Conservation (phyloP, 2,888 invertebrate genomes). For the Cremastinae sp. region DNA sequence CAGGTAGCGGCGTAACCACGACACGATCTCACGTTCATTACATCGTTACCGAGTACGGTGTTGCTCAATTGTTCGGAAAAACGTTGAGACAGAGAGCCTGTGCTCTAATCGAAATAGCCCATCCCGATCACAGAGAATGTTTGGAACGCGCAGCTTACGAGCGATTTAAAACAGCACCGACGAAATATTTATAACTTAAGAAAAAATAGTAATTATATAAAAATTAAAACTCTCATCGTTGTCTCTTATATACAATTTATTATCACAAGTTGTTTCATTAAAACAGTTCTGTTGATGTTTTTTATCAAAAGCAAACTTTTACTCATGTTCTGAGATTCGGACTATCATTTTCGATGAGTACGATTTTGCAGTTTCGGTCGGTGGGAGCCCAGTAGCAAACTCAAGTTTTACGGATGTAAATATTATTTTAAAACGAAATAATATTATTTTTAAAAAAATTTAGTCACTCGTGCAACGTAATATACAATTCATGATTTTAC, state of each 20-base stretch:
- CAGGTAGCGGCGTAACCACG: constrained; percentile 86
- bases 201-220: not conserved
- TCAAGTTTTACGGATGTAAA: too few relatives aligned
- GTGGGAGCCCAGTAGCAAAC: too few relatives aligned
- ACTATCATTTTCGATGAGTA: too few relatives aligned
- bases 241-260: constrained; percentile 7
- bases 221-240: constrained; percentile 8
- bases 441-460: too few relatives aligned
- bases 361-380: too few relatives aligned
- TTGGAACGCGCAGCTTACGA: constrained; percentile 85
- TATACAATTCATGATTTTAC: too few relatives aligned
- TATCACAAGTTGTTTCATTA: not conserved
- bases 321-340: too few relatives aligned
- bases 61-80: constrained; percentile 85
- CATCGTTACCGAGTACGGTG: constrained; percentile 86
- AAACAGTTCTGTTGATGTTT: not conserved
- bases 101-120: constrained; percentile 84
- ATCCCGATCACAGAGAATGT: constrained; percentile 84
- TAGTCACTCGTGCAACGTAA: too few relatives aligned
- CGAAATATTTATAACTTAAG: constrained; percentile 51
- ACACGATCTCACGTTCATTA: constrained; percentile 85
- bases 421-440: too few relatives aligned
- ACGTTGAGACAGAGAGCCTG: constrained; percentile 85
- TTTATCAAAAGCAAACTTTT: not conserved
- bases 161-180: constrained; percentile 79